Percentiles rank a stretch among this genome's conserved stretches.
These are phyloP conservation scores for Ceyx cyanopectus DNA, from an alignment of 2,113 vertebrate genomes.

Conservation along the genomic window DNA sequence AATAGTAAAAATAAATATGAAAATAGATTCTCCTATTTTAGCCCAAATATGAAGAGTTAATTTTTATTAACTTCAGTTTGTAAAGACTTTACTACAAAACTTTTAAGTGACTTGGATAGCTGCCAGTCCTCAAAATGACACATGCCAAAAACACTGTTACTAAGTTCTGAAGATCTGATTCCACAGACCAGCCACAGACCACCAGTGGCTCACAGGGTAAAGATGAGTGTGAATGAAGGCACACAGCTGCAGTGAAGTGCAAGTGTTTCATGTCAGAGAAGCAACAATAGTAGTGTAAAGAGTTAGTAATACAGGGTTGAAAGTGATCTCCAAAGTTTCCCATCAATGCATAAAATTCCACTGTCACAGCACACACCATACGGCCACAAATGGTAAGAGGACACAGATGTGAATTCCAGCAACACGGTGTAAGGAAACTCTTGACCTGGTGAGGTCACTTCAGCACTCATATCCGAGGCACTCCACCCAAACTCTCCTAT, in stretches of 20 bases:
- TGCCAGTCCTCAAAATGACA: neutral
- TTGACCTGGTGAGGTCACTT: neutral
- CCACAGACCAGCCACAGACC: neutral
- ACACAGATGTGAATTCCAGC: neutral
- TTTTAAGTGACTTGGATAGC: neutral
- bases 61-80: neutral
- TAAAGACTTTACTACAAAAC: neutral
- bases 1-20: neutral
- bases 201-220: neutral
- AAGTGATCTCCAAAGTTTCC: neutral
- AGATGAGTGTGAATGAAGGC: neutral
- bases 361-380: neutral
- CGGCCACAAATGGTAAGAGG: neutral
- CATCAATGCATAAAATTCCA: neutral
- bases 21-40: neutral
- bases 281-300: neutral
- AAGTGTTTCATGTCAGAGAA: neutral
- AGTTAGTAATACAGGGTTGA: neutral
- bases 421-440: rapidly evolving
- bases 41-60: neutral
- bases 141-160: neutral
- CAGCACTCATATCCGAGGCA: neutral
- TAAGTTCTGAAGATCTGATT: neutral
- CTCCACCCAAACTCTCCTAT: neutral
- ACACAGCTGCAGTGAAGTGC: neutral